phyloP scores from a whole-genome alignment of 2,113 vertebrate species.

The Phyllostomus hastatus region DNA sequence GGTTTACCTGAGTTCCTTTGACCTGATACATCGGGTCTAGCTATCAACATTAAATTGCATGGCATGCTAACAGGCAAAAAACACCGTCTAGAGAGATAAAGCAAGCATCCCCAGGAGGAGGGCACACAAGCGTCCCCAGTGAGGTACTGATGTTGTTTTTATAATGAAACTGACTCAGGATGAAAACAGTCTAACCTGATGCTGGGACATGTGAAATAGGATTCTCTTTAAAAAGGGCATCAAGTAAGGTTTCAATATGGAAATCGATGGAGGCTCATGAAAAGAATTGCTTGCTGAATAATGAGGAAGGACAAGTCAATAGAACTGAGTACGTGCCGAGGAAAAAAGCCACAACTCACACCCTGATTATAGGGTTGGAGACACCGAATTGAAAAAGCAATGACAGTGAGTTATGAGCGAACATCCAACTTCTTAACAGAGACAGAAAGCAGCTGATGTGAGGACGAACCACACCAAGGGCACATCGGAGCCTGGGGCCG shows the following conservation, averaged over 20 bases:
- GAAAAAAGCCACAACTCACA: slow-evolving; percentile 31
- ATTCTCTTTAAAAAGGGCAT: not conserved
- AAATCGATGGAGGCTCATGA: slow-evolving; percentile 38
- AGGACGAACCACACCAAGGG: rapidly evolving
- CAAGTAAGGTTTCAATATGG: not conserved
- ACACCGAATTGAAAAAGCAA: not conserved
- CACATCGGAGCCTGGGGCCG: not conserved
- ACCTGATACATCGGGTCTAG: rapidly evolving
- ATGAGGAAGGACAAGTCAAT: not conserved
- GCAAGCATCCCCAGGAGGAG: not conserved
- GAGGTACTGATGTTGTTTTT: not conserved
- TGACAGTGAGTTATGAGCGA: not conserved
- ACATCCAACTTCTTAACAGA: not conserved
- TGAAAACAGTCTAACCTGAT: not conserved
- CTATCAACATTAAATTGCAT: not conserved
- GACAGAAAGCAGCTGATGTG: not conserved
- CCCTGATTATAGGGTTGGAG: not conserved
- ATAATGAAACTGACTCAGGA: not conserved
- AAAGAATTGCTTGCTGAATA: slow-evolving; percentile 10
- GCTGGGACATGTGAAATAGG: not conserved
- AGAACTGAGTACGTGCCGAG: not conserved
- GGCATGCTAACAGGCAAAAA: not conserved
- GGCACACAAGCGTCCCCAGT: not conserved
- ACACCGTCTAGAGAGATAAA: not conserved
- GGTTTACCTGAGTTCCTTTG: not conserved